These are phyloP conservation scores for Phoxinus dragarum DNA, from an alignment of 2,797 vertebrate genomes.

Conservation along the genomic window DNA sequence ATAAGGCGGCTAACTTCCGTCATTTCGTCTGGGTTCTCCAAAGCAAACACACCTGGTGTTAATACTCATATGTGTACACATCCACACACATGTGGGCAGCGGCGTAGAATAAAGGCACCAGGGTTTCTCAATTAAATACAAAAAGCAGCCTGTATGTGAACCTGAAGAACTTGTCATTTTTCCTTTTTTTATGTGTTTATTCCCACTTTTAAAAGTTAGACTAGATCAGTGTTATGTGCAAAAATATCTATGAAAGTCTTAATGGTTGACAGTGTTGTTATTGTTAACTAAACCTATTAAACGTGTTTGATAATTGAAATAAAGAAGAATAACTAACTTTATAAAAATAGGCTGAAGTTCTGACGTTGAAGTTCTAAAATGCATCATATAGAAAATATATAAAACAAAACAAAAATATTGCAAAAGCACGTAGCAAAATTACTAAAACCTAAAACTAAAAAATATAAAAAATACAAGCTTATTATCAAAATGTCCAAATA, in stretches of 20 bases:
- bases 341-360: no score
- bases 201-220: background rate
- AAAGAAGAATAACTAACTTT: background rate
- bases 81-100: background rate
- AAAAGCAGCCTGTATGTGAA: background rate
- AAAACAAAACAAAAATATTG: no score
- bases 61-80: constrained; percentile 28
- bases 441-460: background rate
- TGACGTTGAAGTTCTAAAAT: background rate
- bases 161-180: background rate
- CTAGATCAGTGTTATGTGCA: background rate
- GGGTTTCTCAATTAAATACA: background rate
- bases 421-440: background rate
- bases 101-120: background rate
- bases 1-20: constrained; percentile 59
- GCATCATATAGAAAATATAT: background rate
- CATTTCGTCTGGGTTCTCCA: constrained; percentile 56
- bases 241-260: background rate
- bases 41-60: constrained; percentile 65
- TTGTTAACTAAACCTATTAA: background rate
- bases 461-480: background rate
- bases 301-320: background rate
- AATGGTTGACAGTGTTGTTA: background rate
- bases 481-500: background rate
- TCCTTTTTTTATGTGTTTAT: background rate